Conservation (phyloP, 1,140 invertebrate species). For the Drosophila ercepeae region DNA sequence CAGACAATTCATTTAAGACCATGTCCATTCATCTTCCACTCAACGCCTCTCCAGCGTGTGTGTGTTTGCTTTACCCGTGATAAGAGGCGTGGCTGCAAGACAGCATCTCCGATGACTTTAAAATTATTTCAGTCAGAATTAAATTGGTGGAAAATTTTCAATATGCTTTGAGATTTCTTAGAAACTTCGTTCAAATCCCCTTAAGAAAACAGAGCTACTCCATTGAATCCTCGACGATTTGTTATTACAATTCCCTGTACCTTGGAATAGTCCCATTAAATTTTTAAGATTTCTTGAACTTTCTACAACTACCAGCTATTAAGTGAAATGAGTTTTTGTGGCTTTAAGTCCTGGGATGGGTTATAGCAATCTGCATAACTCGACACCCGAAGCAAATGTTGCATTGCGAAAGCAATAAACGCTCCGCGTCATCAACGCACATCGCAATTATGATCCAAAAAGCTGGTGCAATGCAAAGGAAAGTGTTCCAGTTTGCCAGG, state of each 20-base stretch:
- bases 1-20: constrained; percentile 69
- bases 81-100: constrained; percentile 34
- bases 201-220: background rate
- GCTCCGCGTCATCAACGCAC: constrained; percentile 34
- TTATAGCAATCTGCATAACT: constrained; percentile 15
- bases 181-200: background rate
- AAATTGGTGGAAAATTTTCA: background rate
- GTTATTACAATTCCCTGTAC: too few relatives aligned
- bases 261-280: too few relatives aligned
- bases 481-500: constrained; percentile 43
- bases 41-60: constrained; percentile 3
- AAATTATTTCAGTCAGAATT: constrained; percentile 14
- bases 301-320: background rate
- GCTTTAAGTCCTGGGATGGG: background rate
- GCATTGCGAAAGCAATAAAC: constrained; percentile 28
- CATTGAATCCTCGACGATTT: too few relatives aligned
- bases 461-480: constrained; percentile 25
- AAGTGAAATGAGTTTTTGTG: background rate
- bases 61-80: constrained; percentile 18
- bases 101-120: constrained; percentile 26
- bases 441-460: constrained; percentile 38
- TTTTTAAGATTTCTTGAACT: background rate
- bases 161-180: background rate
- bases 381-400: background rate
- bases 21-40: constrained; percentile 37